Conservation (phyloP, 2,888 invertebrate species). For the Aethes cnicana region DNA sequence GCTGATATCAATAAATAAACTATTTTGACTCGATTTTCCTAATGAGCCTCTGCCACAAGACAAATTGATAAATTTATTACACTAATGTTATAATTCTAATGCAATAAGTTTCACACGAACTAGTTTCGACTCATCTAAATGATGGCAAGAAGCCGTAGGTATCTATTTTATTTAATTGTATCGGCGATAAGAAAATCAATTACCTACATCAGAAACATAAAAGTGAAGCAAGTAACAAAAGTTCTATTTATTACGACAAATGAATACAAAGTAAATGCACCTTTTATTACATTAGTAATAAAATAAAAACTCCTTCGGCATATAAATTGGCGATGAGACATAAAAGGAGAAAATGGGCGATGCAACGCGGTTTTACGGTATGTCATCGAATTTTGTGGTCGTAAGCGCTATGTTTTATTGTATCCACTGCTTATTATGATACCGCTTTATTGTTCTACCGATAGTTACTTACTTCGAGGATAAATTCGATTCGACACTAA, state of each 20-base stretch:
- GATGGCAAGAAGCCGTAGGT: too few species aligned
- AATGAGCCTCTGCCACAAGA: too few species aligned
- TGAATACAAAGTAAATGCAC: constrained; percentile 23
- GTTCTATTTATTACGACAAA: constrained; percentile 17
- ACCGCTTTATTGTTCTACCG: constrained; percentile 45
- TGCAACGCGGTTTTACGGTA: constrained; percentile 56
- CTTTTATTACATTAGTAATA: constrained; percentile 24
- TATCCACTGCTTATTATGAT: constrained; percentile 59
- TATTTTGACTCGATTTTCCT: too few species aligned
- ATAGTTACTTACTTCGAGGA: constrained; percentile 9
- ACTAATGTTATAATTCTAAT: too few species aligned
- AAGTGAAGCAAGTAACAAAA: constrained; percentile 3
- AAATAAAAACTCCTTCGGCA: constrained; percentile 41
- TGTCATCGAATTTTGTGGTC: constrained; percentile 60
- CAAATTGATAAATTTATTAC: too few species aligned
- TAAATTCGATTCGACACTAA: neutral
- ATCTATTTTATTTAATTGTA: too few species aligned
- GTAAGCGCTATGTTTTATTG: constrained; percentile 60
- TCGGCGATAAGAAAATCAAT: neutral
- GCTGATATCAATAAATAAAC: too few species aligned
- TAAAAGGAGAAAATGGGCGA: constrained; percentile 52
- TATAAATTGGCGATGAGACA: constrained; percentile 56
- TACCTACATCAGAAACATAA: neutral
- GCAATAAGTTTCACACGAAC: too few species aligned
- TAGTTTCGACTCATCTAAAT: too few species aligned